These are phyloP conservation scores for Trissolcus japonicus DNA, from an alignment of 2,888 invertebrate genomes.

Conservation along the genomic window DNA sequence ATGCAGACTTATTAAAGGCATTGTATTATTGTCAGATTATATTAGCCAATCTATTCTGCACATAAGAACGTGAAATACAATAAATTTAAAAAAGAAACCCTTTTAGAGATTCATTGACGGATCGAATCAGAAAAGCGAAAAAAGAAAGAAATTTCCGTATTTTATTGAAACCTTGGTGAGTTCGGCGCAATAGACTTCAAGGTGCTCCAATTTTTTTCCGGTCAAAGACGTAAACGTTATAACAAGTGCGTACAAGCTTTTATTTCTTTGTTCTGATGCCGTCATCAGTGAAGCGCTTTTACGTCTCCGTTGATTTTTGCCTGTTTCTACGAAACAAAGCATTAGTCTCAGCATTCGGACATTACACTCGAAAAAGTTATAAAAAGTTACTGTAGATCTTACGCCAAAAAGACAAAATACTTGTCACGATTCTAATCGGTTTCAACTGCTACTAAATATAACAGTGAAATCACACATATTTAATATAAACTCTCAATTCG, in stretches of 20 bases:
- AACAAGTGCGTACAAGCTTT: constrained; percentile 6
- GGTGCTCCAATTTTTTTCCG: constrained; percentile 24
- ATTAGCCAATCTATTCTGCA: no score
- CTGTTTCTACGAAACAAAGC: constrained; percentile 34
- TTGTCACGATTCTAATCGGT: constrained; percentile 5
- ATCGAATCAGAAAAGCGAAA: not conserved
- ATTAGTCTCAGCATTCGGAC: constrained; percentile 34
- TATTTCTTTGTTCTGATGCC: constrained; percentile 38
- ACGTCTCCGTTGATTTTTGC: constrained; percentile 34
- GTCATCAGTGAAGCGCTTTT: constrained; percentile 15
- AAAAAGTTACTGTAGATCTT: constrained; percentile 20
- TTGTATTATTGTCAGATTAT: constrained; percentile 4
- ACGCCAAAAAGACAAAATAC: constrained; percentile 27
- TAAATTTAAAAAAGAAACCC: no score
- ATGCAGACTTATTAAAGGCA: constrained; percentile 11
- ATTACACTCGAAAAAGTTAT: constrained; percentile 25
- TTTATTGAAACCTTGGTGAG: constrained; percentile 18
- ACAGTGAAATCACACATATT: not conserved
- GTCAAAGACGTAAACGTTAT: constrained; percentile 34
- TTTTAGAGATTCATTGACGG: not conserved
- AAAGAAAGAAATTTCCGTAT: not conserved
- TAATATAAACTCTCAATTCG: no score
- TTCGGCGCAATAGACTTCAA: constrained; percentile 36
- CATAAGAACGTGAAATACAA: no score
- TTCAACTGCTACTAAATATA: not conserved